phyloP scores from a whole-genome alignment of 2,113 vertebrate species.

The Tyrannus savana region DNA sequence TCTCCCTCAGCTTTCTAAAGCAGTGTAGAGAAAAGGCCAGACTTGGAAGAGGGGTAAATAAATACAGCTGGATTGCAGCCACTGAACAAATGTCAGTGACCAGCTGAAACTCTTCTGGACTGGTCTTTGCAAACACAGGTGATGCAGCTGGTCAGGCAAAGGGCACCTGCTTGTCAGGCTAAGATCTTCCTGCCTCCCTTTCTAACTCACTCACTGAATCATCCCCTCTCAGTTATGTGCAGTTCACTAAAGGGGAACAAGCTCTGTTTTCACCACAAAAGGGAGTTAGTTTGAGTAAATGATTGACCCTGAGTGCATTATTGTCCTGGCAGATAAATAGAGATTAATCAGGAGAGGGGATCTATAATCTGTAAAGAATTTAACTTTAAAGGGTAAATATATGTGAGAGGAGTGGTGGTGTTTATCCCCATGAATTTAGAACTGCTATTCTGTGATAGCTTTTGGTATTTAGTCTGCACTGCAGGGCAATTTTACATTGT shows the following conservation, averaged over 20 bases:
- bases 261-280: background rate
- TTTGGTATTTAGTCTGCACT: background rate
- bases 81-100: background rate
- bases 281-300: conserved; percentile 10
- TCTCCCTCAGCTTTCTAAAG: background rate
- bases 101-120: background rate
- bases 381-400: background rate
- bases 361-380: background rate
- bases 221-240: background rate
- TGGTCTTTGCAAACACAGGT: conserved; percentile 6
- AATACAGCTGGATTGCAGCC: background rate
- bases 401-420: background rate
- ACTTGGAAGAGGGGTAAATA: background rate
- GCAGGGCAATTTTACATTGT: too few relatives aligned
- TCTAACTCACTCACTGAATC: background rate
- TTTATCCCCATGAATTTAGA: background rate
- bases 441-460: background rate
- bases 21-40: background rate
- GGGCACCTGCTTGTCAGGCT: background rate
- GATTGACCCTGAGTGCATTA: background rate
- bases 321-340: background rate
- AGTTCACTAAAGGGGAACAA: background rate
- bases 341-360: background rate
- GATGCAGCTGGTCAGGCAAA: background rate
- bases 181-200: background rate